These are phyloP conservation scores for Pogonomyrmex californicus DNA, from an alignment of 1,140 invertebrate species.

Conservation along the genomic window DNA sequence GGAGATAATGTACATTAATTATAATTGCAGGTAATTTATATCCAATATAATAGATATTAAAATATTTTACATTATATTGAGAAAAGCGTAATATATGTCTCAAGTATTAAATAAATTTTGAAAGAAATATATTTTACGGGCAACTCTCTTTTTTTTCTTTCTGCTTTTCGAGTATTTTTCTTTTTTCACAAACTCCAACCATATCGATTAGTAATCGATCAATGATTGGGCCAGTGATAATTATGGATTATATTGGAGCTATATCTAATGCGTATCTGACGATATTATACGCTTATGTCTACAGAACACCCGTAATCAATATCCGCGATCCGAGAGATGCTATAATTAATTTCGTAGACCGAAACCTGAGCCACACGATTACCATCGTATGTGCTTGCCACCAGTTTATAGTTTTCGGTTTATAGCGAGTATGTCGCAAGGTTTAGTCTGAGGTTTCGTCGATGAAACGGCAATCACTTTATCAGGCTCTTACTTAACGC, in stretches of 20 bases:
- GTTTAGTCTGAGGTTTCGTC: constrained; percentile 23
- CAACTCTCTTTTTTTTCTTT: neutral
- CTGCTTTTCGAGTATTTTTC: neutral
- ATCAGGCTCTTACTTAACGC: constrained; percentile 46
- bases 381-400: constrained; percentile 5
- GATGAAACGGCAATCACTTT: constrained; percentile 53
- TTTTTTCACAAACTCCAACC: neutral
- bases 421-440: neutral
- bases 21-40: neutral
- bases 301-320: constrained; percentile 36
- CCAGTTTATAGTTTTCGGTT: constrained; percentile 38
- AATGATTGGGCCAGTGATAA: constrained; percentile 1
- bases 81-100: neutral
- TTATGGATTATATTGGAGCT: constrained; percentile 9
- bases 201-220: neutral
- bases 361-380: constrained; percentile 43
- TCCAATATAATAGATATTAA: neutral
- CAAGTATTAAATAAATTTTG: neutral
- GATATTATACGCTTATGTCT: constrained; percentile 44
- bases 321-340: constrained; percentile 35
- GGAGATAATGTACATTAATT: neutral
- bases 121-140: neutral
- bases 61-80: neutral
- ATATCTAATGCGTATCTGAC: constrained; percentile 13
- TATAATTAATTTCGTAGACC: constrained; percentile 52